Conservation (phyloP, 2,797 vertebrate species). For the Gymnothorax reevesii region DNA sequence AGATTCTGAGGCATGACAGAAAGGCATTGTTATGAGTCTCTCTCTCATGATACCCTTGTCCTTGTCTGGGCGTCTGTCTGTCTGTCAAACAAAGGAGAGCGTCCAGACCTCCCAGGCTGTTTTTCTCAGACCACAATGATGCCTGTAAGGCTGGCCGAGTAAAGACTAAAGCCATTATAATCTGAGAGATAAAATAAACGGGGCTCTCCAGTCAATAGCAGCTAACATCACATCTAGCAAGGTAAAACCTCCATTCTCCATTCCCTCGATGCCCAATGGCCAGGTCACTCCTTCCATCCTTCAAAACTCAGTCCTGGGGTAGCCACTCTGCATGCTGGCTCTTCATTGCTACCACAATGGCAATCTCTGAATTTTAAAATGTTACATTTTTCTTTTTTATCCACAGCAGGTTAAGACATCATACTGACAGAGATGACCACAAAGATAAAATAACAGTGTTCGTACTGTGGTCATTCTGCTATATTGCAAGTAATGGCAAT, state of each 20-base stretch:
- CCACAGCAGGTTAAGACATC: too few species aligned
- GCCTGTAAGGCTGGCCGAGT: background rate
- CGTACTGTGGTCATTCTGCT: too few species aligned
- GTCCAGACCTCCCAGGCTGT: background rate
- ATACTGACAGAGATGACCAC: too few species aligned
- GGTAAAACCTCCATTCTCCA: background rate
- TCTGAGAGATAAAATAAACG: background rate
- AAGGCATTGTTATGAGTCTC: background rate
- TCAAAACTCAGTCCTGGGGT: too few species aligned
- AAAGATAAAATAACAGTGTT: too few species aligned
- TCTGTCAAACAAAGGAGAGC: background rate
- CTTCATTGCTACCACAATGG: too few species aligned
- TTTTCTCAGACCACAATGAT: background rate
- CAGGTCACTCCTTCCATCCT: background rate
- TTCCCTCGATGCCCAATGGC: background rate
- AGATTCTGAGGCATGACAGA: background rate
- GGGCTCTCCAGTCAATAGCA: background rate
- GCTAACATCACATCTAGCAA: background rate
- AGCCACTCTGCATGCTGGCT: too few species aligned
- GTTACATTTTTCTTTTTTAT: too few species aligned
- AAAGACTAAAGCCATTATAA: background rate
- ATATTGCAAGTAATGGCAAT: too few species aligned
- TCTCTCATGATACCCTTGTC: background rate
- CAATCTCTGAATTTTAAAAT: too few species aligned
- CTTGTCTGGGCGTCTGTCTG: background rate